Base-by-base conservation (phyloP, 2,797 vertebrate species). In the Hippocampus kuda region DNA sequence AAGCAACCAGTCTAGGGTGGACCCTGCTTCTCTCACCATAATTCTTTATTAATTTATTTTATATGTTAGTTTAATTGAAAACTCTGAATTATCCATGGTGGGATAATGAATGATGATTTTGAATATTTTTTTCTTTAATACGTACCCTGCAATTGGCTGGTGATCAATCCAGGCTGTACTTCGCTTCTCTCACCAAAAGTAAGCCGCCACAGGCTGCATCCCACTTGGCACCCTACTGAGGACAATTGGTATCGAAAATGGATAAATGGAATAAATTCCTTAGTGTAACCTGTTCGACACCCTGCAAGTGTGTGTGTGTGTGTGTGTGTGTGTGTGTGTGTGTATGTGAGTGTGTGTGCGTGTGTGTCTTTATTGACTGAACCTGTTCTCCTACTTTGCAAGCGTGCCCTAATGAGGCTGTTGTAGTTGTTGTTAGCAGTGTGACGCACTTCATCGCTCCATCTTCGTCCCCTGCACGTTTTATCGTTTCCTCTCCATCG, bases 341-440 rank as follows among this genome's bases (percentile, higher is more conserved):
- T 13, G 56, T 5, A 26, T 27, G 56, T 13, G 56, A 5, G 56
- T 44, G 38, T 44, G 38, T 41, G 61, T 38, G 34, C 42, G 34
- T 59, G 26, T 27, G 56, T 15, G 56, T 13, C 3, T 2, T 54
- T 56, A 24, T 26, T 13, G 48, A 9, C 62, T 27, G 49, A 88
- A 89, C 88, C 88, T 78, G 88, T 89, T 89, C 71, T 75, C 78
- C 88, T 70, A 74, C 87, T 87, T 76, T 53, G 42, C 66, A 53
- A 65, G 61, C 4, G 24, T 30, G n/a, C 10, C 10, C 41, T 44
- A 26, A 68, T 18, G 1, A 24, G 38, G 75, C 70, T 51, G 76
- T 79, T 78, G 69, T 66, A 77, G 85, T 85, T 87, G 83, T 77
- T 75, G 67, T 38, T 77, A 61, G 73, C 64, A n/a, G 56, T 64